phyloP scores from a whole-genome alignment of 2,797 vertebrate species.

The Tragopan temminckii region DNA sequence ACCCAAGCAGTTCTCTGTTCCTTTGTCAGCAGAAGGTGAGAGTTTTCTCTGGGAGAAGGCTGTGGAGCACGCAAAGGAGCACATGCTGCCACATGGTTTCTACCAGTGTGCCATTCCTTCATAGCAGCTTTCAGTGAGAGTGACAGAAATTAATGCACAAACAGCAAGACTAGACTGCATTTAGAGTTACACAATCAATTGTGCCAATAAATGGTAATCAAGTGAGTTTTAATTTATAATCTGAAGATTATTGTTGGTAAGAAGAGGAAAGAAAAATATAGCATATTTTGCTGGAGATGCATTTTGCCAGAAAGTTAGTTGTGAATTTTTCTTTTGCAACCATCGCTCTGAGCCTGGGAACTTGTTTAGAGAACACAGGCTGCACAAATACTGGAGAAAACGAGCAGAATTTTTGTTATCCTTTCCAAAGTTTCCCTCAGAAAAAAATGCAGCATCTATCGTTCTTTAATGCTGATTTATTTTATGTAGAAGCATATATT shows the following conservation, averaged over 20 bases:
- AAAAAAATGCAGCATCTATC: background rate
- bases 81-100: background rate
- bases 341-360: background rate
- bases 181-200: background rate
- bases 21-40: background rate
- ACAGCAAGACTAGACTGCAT: background rate
- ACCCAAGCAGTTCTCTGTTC: rapidly evolving
- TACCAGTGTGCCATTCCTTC: background rate
- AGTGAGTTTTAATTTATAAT: background rate
- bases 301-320: background rate
- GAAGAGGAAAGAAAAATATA: background rate
- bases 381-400: background rate
- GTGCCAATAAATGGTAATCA: background rate
- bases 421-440: background rate
- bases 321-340: background rate
- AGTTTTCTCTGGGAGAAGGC: background rate
- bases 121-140: background rate
- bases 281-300: background rate
- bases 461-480: background rate
- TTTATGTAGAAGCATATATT: background rate
- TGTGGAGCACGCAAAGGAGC: rapidly evolving
- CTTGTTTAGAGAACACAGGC: background rate
- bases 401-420: background rate
- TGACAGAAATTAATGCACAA: background rate
- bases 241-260: background rate